Evolutionary conservation across 2,113 vertebrate species (phyloP), one percentile per base, ranked within the genome.

Genomic region (Corythornis cristatus): DNA sequence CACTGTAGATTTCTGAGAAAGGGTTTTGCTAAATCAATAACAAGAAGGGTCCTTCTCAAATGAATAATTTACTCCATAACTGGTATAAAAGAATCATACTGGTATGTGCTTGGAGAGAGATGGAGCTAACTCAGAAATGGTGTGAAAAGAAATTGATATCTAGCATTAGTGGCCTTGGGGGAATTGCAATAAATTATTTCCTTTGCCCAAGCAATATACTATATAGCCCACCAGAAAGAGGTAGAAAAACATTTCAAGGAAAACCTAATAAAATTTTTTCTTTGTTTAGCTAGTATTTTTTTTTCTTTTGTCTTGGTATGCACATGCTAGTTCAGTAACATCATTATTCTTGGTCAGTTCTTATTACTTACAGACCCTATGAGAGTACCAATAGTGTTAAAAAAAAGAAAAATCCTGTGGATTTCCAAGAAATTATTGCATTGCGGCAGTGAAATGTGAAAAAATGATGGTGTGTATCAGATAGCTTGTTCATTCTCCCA

Each of bases 391-490:
- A 60, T 35, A 83, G 35, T 31, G 42, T 58, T 28, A 46, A 26
- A 21, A 29, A 4, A 72, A 33, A 46, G 15, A 13, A 29, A 3
- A 4, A 11, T 62, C 9, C 43, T 31, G 14, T 87, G 48, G 5
- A 54, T 76, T 89, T 66, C 20, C 56, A 76, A 8, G 4, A 0
- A 86, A 82, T 70, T 75, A 89, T 40, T 75, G 48, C 33, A 37
- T 15, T 31, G 29, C 33, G 31, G 51, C 66, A 79, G 37, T 79
- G 33, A 78, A 62, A 62, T 8, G 1, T 9, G 4, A 31, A 33
- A 25, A 15, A 1, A 3, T 48, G 48, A 3, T 37, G 64, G 26
- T 42, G 26, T 68, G 4, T 76, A 57, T 8, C 0, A 0, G 61
- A 22, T n/a, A 65, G 0, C 3, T 67, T 61, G 42, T 20, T 87